Percentiles rank a stretch among this genome's conserved stretches.
Evolutionary conservation across 2,797 vertebrate species (phyloP).

Genomic region (Characodon lateralis): DNA sequence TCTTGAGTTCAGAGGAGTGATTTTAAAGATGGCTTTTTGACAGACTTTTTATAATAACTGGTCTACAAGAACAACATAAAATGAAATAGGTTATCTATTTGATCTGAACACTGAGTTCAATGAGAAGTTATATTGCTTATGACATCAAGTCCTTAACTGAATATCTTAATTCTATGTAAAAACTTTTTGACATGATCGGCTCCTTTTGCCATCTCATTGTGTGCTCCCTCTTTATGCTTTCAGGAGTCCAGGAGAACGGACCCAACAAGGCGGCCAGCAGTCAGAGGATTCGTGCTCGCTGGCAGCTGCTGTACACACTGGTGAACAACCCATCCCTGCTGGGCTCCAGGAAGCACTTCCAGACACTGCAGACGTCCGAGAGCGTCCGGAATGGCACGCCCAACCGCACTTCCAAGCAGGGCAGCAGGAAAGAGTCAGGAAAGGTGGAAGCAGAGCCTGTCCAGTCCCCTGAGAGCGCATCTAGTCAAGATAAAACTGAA

Average conservation of each 20-base stretch:
- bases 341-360: conserved; percentile 87
- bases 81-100: not conserved
- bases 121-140: not conserved
- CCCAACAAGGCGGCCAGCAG: conserved; percentile 52
- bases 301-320: conserved; percentile 91
- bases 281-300: conserved; percentile 75
- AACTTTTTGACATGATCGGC: not conserved
- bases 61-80: no score
- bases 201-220: conserved; percentile 17
- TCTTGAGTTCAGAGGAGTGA: no score
- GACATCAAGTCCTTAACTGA: not conserved
- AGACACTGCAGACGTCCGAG: conserved; percentile 70
- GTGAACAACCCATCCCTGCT: conserved; percentile 89
- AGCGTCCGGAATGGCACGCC: conserved; percentile 76
- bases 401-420: conserved; percentile 55
- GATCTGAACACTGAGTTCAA: not conserved
- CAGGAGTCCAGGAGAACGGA: conserved; percentile 84
- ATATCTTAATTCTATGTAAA: not conserved
- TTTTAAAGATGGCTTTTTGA: no score
- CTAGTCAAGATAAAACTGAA: conserved; percentile 42
- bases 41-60: no score
- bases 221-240: conserved; percentile 38
- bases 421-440: conserved; percentile 56
- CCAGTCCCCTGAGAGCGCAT: not conserved
- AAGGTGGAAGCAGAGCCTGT: conserved; percentile 20